A percentile compares a stretch with the other conserved stretches of the same genome.
These are phyloP conservation scores for Agonopterix alstromeriana DNA, from an alignment of 2,888 invertebrate species.

Conservation along the genomic window DNA sequence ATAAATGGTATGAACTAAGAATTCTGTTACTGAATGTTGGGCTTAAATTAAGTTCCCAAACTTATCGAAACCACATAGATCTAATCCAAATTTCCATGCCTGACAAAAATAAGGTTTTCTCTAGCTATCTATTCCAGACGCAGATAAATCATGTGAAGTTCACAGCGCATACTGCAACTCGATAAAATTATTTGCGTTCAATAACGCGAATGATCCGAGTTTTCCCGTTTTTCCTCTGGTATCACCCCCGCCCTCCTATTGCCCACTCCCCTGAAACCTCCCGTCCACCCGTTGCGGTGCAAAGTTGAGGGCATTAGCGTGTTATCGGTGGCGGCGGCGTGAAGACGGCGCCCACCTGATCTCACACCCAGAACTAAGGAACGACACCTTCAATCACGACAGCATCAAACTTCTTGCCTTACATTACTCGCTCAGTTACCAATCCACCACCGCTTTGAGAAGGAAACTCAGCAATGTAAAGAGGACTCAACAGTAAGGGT, in stretches of 20 bases:
- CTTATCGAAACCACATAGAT: no score
- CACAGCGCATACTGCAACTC: slow-evolving; percentile 51
- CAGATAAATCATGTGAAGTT: not conserved
- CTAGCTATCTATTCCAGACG: slow-evolving; percentile 13
- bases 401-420: slow-evolving; percentile 9
- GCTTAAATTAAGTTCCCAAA: no score
- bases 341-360: slow-evolving; percentile 74
- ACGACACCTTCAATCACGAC: slow-evolving; percentile 29
- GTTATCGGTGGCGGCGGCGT: slow-evolving; percentile 71
- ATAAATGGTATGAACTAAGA: no score
- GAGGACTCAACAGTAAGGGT: slow-evolving; percentile 2
- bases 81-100: no score
- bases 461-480: slow-evolving; percentile 33
- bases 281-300: slow-evolving; percentile 62
- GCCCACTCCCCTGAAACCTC: slow-evolving; percentile 31
- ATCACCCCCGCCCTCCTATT: slow-evolving; percentile 30
- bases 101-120: slow-evolving; percentile 23
- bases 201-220: slow-evolving; percentile 71
- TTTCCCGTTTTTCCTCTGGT: slow-evolving; percentile 68
- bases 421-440: slow-evolving; percentile 26
- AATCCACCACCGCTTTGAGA: not conserved
- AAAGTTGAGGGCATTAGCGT: slow-evolving; percentile 77
- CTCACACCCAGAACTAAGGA: slow-evolving; percentile 33
- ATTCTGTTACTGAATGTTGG: no score
- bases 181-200: slow-evolving; percentile 72